These are phyloP conservation scores for Potamarius usumacintae DNA, from an alignment of 2,113 vertebrate species.

Conservation along the genomic window DNA sequence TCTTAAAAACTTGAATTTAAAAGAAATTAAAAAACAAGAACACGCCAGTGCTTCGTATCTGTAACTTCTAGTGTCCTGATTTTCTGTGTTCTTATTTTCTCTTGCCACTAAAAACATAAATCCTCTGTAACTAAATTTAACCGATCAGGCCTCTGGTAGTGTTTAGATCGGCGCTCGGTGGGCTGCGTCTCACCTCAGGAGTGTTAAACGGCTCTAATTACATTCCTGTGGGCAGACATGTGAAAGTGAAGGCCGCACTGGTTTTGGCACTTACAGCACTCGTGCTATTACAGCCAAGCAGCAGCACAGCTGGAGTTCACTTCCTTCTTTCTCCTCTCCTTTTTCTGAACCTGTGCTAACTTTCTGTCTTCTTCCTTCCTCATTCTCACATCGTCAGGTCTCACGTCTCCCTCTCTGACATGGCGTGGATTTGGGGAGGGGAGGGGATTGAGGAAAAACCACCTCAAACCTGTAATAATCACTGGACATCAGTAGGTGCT, in stretches of 20 bases:
- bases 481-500: no score
- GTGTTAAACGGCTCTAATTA: conserved; percentile 3
- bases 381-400: not conserved
- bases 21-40: no score
- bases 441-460: not conserved
- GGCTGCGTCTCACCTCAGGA: conserved; percentile 5
- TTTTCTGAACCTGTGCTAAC: not conserved
- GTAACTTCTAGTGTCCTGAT: not conserved
- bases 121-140: not conserved
- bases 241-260: not conserved
- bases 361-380: not conserved
- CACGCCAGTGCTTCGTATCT: not conserved
- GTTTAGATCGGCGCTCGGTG: not conserved
- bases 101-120: not conserved
- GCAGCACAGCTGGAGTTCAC: not conserved
- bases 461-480: not conserved
- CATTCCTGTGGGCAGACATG: conserved; percentile 21
- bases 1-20: not conserved
- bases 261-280: not conserved
- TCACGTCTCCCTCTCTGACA: not conserved
- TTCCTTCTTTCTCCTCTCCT: not conserved
- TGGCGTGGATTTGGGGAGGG: not conserved
- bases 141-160: not conserved
- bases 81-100: not conserved
- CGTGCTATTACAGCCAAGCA: not conserved